phyloP scores from a whole-genome alignment of 2,888 invertebrate species.

The Pyrrhosoma nymphula region DNA sequence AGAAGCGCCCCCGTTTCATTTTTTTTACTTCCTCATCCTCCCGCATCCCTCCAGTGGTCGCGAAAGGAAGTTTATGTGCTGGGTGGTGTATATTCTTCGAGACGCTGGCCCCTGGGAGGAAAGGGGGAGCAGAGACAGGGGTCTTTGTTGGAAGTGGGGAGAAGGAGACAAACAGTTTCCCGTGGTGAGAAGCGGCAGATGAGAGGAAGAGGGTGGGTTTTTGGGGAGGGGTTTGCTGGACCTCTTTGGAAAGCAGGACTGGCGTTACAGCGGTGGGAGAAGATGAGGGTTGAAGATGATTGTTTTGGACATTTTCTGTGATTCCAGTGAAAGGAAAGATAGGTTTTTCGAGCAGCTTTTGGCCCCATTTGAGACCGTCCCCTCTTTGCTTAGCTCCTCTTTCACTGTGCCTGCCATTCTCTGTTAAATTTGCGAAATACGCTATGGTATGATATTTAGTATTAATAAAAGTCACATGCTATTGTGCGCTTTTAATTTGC shows the following conservation, averaged over 20 bases:
- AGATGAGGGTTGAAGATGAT: neutral
- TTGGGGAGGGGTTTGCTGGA: neutral
- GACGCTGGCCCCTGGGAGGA: neutral
- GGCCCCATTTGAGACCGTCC: too few species aligned
- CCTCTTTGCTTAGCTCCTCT: too few species aligned
- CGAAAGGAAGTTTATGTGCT: neutral
- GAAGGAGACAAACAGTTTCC: neutral
- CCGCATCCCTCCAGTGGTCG: neutral
- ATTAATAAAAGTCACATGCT: too few species aligned
- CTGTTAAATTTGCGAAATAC: too few species aligned
- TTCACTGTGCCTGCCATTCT: too few species aligned
- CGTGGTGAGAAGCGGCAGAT: neutral
- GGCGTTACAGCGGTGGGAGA: neutral
- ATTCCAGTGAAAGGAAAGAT: too few species aligned
- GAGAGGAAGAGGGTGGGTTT: neutral
- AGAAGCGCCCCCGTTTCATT: neutral
- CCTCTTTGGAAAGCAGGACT: neutral
- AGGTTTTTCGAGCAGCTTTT: too few species aligned
- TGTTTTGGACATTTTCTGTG: too few species aligned
- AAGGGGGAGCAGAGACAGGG: neutral
- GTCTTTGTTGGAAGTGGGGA: neutral
- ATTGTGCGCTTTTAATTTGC: too few species aligned
- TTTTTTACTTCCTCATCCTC: neutral
- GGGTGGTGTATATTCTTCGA: neutral
- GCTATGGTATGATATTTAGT: too few species aligned